Percentiles rank a stretch among this genome's conserved stretches.
Evolutionary conservation across 2,888 invertebrate genomes (phyloP).

Genomic region (Mesoligia furuncula): DNA sequence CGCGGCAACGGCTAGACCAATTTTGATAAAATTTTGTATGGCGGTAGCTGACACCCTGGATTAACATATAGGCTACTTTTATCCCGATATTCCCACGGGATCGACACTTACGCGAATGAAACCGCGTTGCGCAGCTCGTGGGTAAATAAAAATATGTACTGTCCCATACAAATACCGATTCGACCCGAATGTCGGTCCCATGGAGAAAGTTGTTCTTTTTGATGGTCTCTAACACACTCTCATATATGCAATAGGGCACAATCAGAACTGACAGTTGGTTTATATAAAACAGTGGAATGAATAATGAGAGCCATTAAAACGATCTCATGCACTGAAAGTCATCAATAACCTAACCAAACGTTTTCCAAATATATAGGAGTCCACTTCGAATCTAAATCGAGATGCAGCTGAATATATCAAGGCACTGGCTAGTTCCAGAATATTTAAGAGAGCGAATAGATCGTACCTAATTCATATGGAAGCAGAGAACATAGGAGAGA

Average conservation of each 20-base stretch:
- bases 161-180: neutral
- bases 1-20: too few relatives aligned
- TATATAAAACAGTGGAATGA: neutral
- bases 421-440: neutral
- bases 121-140: too few relatives aligned
- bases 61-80: too few relatives aligned
- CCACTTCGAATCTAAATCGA: conserved; percentile 12
- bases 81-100: too few relatives aligned
- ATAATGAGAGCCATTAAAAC: neutral
- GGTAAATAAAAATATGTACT: too few relatives aligned
- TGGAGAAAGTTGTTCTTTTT: neutral
- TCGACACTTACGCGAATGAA: too few relatives aligned
- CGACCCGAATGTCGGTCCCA: neutral
- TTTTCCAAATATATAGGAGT: conserved; percentile 21
- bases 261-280: neutral
- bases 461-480: neutral
- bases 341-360: conserved; percentile 17
- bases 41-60: too few relatives aligned
- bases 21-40: too few relatives aligned
- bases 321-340: neutral
- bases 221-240: neutral
- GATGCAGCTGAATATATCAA: conserved; percentile 34
- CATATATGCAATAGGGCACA: neutral
- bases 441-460: neutral
- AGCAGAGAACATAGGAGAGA: conserved; percentile 10